Base-by-base conservation (phyloP, 2,797 vertebrate genomes). In the Neostethus bicornis region DNA sequence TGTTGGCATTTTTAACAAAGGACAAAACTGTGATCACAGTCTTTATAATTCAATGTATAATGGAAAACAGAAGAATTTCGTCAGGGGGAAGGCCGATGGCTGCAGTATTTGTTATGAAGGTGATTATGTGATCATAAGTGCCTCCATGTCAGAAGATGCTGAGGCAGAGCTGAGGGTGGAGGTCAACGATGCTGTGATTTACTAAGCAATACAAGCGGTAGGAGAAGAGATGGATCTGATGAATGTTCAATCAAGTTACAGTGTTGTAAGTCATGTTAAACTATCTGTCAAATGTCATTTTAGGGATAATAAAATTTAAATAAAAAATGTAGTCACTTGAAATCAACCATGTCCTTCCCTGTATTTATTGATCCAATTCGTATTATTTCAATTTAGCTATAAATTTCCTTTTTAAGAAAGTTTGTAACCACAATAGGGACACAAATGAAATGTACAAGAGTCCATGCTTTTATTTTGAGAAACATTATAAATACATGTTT, bases 21-120 rank as follows among this genome's bases (percentile, higher is more conserved):
- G 66, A 13, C 73, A 9, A 13, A 1, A 71, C 19, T 86, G 84
- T 0, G 78, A 87, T 57, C 65, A 73, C 56, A 56, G 61, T 10
- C 78, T 89, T 1, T 88, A 80, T 0, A 29, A 84, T 3, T 46
- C 49, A 0, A 84, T 89, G 85, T 89, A 87, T 9, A 85, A 83
- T 0, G 66, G 74, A 6, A 49, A 14, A 35, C 80, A 84, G 49
- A 54, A 49, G 10, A 51, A 41, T 2, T 89, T 89, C 42, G 75
- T 54, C 0, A 75, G 87, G 48, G 63, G 51, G 1, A 80, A 86
- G 49, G 80, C 64, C 2, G 73, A 87, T 0, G 76, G 76, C 11
- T 79, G 80, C 14, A 11, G 42, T 46, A 52, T 81, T 39, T 77
- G 67, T 7, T 84, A 75, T 21, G 19, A 75, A 47, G 79, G 82